These are phyloP conservation scores for Ferrisia virgata DNA, from an alignment of 2,888 invertebrate species.

Conservation along the genomic window DNA sequence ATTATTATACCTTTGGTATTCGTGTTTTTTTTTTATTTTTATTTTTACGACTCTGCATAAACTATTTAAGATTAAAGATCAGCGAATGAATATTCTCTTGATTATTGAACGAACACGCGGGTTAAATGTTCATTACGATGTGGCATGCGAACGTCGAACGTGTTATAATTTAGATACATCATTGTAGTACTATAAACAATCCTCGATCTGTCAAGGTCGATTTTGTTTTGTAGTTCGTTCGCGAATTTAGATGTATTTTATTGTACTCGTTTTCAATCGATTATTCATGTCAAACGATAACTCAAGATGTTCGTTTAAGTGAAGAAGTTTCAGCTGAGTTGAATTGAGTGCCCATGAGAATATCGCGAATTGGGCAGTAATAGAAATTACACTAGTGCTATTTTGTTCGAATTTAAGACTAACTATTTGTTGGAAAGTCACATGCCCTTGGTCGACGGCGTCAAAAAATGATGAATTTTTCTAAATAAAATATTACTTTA, in stretches of 20 bases:
- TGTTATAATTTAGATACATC: background rate
- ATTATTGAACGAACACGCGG: background rate
- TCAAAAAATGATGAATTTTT: too few relatives aligned
- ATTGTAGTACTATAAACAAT: background rate
- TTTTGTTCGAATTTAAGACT: too few relatives aligned
- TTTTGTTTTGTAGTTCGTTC: background rate
- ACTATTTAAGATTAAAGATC: background rate
- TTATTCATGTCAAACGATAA: too few relatives aligned
- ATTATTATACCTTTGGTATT: background rate
- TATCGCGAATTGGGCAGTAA: too few relatives aligned
- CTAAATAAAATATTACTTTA: too few relatives aligned
- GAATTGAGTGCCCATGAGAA: too few relatives aligned
- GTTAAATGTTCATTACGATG: background rate
- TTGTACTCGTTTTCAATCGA: too few relatives aligned
- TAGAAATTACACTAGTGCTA: too few relatives aligned
- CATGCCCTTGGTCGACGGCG: too few relatives aligned
- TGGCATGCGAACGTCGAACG: background rate
- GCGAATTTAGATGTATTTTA: background rate
- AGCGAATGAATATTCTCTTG: background rate
- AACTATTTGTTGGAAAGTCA: too few relatives aligned
- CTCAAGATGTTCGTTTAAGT: too few relatives aligned
- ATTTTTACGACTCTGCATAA: background rate
- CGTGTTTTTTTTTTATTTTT: background rate
- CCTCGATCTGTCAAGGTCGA: background rate
- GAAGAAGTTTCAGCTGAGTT: too few relatives aligned